These are phyloP conservation scores for Macrosteles quadrilineatus DNA, from an alignment of 1,140 invertebrate genomes.

Conservation along the genomic window DNA sequence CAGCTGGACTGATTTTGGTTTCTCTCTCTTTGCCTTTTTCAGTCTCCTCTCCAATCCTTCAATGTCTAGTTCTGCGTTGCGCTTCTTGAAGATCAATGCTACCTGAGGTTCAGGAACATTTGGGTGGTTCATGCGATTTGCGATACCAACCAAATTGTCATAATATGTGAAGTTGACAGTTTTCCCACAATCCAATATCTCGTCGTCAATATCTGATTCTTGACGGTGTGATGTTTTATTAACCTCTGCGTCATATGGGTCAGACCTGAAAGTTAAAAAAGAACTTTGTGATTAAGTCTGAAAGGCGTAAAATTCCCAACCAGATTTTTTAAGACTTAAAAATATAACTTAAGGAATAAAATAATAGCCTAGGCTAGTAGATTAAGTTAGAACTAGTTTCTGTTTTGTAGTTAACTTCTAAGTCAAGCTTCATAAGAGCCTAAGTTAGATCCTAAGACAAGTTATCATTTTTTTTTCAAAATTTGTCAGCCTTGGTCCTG, in stretches of 20 bases:
- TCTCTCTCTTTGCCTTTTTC: slow-evolving; percentile 80
- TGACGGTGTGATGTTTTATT: slow-evolving; percentile 33
- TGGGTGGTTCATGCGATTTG: slow-evolving; percentile 68
- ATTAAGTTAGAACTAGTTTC: no score
- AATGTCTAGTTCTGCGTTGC: slow-evolving; percentile 73
- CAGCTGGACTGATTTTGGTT: slow-evolving; percentile 81
- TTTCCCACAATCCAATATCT: slow-evolving; percentile 81
- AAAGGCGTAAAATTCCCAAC: not conserved
- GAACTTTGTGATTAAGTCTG: no score
- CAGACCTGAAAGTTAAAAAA: slow-evolving; percentile 26
- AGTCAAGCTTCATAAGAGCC: no score
- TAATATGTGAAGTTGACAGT: slow-evolving; percentile 86
- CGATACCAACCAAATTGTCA: slow-evolving; percentile 81
- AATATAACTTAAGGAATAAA: no score
- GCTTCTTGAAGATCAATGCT: slow-evolving; percentile 76
- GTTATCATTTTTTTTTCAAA: no score
- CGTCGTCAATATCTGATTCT: slow-evolving; percentile 42
- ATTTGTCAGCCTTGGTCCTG: no score
- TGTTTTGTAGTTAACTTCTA: no score
- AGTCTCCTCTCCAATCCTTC: slow-evolving; percentile 67
- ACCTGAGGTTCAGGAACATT: slow-evolving; percentile 67
- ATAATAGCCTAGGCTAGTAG: no score
- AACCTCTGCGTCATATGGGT: slow-evolving; percentile 24
- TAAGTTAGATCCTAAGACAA: no score
- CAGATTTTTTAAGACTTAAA: not conserved